phyloP scores from a whole-genome alignment of 2,113 vertebrate genomes.

The Octodon degus region DNA sequence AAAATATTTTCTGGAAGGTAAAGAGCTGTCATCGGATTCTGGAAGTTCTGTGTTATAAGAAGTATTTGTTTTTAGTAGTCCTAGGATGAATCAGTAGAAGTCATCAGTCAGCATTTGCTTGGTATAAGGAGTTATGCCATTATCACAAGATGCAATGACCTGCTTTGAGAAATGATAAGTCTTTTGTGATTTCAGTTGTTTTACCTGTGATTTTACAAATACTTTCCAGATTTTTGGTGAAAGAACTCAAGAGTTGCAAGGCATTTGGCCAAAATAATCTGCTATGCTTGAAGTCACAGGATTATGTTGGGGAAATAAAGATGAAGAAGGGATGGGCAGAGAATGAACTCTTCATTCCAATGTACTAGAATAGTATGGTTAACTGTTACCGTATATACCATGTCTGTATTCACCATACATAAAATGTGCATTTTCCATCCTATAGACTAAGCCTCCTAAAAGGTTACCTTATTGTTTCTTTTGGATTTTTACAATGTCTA shows the following conservation, averaged over 20 bases:
- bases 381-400: background rate
- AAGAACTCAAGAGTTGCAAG: background rate
- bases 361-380: background rate
- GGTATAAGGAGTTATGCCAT: background rate
- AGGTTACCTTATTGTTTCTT: background rate
- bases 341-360: background rate
- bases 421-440: background rate
- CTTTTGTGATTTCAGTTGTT: background rate
- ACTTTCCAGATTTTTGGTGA: background rate
- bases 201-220: background rate
- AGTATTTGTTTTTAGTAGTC: background rate
- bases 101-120: background rate
- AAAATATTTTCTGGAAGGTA: background rate
- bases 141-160: background rate
- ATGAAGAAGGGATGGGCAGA: background rate
- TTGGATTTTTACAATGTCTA: background rate
- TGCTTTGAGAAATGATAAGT: background rate
- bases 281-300: background rate
- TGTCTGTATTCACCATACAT: background rate
- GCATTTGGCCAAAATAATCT: conserved; percentile 1
- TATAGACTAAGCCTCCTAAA: background rate
- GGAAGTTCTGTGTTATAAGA: background rate
- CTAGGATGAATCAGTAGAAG: background rate
- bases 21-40: background rate
- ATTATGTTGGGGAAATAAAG: conserved; percentile 42